Conservation (phyloP, 1,140 invertebrate species). For the Manduca sexta region DNA sequence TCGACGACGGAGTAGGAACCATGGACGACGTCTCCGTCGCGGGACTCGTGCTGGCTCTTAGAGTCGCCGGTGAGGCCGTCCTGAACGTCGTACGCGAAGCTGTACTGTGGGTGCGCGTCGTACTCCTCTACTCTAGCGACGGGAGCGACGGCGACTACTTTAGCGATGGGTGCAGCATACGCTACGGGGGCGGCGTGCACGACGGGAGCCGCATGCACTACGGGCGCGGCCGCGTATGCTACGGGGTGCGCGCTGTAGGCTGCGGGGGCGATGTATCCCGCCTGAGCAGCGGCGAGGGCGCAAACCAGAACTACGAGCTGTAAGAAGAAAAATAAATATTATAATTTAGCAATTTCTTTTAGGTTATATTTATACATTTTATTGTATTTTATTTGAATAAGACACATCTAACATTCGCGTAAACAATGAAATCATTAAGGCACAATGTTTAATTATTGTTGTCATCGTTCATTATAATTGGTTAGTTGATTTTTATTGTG, state of each 20-base stretch:
- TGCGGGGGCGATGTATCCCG: slow-evolving; percentile 38
- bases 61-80: slow-evolving; percentile 78
- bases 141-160: slow-evolving; percentile 25
- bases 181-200: slow-evolving; percentile 30
- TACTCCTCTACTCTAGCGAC: slow-evolving; percentile 31
- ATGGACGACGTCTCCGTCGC: slow-evolving; percentile 75
- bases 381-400: no score
- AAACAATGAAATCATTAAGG: no score
- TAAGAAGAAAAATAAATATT: no score
- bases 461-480: no score
- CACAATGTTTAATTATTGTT: no score
- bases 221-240: slow-evolving; percentile 20
- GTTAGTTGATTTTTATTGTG: no score
- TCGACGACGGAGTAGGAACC: slow-evolving; percentile 77
- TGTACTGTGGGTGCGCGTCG: slow-evolving; percentile 75
- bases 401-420: no score
- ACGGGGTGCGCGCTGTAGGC: slow-evolving; percentile 28
- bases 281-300: slow-evolving; percentile 43
- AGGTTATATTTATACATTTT: no score
- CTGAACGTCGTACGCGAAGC: slow-evolving; percentile 77
- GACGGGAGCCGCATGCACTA: slow-evolving; percentile 29
- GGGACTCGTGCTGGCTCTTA: slow-evolving; percentile 77
- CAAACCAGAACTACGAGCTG: slow-evolving; percentile 44
- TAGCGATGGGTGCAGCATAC: slow-evolving; percentile 23
- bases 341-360: no score